phyloP scores from a whole-genome alignment of 2,888 invertebrate species.

The Epistrophella euchroma region DNA sequence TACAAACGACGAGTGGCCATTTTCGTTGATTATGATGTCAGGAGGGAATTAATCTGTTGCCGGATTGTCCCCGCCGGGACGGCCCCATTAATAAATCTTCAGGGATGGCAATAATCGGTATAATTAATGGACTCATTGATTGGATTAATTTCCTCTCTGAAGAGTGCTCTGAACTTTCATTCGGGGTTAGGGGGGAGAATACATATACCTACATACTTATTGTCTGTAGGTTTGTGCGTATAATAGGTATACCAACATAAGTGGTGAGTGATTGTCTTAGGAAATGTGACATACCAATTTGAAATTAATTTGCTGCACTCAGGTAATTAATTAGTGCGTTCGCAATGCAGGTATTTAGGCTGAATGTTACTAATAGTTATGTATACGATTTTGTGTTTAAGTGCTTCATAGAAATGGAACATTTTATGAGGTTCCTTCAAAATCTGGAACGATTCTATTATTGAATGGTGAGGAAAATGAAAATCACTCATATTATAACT shows the following conservation, averaged over 20 bases:
- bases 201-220: background rate
- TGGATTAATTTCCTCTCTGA: slow-evolving; percentile 70
- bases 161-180: slow-evolving; percentile 49
- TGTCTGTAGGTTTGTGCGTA: background rate
- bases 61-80: slow-evolving; percentile 52
- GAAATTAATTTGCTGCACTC: slow-evolving; percentile 73
- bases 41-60: slow-evolving; percentile 74
- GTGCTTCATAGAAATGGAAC: background rate
- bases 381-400: slow-evolving; percentile 8
- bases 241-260: slow-evolving; percentile 24
- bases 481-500: too few relatives aligned
- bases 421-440: background rate
- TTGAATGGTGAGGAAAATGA: too few relatives aligned
- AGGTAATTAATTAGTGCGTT: slow-evolving; percentile 66
- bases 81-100: slow-evolving; percentile 65
- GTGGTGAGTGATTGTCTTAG: slow-evolving; percentile 57
- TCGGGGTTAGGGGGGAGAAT: background rate
- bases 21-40: slow-evolving; percentile 68
- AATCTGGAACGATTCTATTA: too few relatives aligned
- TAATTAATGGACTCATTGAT: slow-evolving; percentile 76
- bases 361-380: background rate
- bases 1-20: slow-evolving; percentile 51
- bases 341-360: slow-evolving; percentile 12
- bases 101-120: slow-evolving; percentile 66
- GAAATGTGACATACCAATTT: slow-evolving; percentile 60